Evolutionary conservation across 2,888 invertebrate genomes (phyloP).

Genomic region (Icerya purchasi): DNA sequence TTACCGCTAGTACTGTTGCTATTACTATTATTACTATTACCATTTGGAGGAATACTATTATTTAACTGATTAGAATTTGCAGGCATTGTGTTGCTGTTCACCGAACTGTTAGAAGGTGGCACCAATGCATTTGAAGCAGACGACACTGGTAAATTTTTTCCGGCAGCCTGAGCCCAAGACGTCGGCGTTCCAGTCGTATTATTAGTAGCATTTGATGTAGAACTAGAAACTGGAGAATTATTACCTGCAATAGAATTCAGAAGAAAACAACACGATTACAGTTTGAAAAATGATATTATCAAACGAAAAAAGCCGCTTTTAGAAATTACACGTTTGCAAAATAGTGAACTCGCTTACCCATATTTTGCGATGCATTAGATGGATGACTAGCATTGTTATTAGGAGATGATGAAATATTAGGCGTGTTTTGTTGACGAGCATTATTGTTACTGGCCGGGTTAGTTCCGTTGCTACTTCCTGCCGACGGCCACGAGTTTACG

Average conservation of each 20-base stretch:
- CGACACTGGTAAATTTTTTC: constrained; percentile 27
- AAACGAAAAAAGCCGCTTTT: too few species aligned
- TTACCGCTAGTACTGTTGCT: constrained; percentile 26
- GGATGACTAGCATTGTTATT: constrained; percentile 18
- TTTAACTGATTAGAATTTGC: constrained; percentile 17
- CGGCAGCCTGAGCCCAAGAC: constrained; percentile 32
- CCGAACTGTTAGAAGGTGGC: constrained; percentile 18
- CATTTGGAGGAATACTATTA: constrained; percentile 23
- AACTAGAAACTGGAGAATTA: constrained; percentile 25
- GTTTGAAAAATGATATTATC: too few species aligned
- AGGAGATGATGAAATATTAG: constrained; percentile 15
- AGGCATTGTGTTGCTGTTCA: constrained; percentile 15
- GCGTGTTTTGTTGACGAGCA: constrained; percentile 14
- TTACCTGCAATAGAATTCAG: constrained; percentile 17
- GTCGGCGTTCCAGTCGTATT: constrained; percentile 19
- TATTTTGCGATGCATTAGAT: constrained; percentile 13
- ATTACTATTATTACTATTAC: constrained; percentile 25
- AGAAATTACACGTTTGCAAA: not conserved
- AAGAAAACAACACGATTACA: too few species aligned
- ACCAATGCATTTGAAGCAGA: constrained; percentile 19
- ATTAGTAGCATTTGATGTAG: constrained; percentile 18
- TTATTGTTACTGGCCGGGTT: too few species aligned
- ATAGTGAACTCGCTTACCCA: constrained; percentile 6
- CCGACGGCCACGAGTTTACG: constrained; percentile 4
- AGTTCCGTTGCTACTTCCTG: constrained; percentile 4